Evolutionary conservation across 2,113 vertebrate genomes (phyloP).

Genomic region (Oryzias celebensis): DNA sequence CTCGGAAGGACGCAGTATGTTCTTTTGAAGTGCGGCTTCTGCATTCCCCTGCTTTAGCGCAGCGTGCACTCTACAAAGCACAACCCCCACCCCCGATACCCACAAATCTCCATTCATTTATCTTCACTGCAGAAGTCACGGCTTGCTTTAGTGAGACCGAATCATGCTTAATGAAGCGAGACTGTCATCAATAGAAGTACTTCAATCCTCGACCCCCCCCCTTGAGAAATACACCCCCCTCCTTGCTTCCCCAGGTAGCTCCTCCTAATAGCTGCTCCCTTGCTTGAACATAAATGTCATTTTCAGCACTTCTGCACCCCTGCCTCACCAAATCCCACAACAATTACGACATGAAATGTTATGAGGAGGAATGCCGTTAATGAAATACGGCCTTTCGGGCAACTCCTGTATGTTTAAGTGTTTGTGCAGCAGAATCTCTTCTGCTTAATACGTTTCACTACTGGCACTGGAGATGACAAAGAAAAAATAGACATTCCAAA

Average conservation of each 20-base stretch:
- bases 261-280: slow-evolving; percentile 61
- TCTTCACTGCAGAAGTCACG: slow-evolving; percentile 32
- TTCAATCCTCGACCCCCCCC: slow-evolving; percentile 2
- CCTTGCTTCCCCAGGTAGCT: slow-evolving; percentile 43
- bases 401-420: not conserved
- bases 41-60: slow-evolving; percentile 6
- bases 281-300: slow-evolving; percentile 72
- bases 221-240: not conserved
- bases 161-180: slow-evolving; percentile 39
- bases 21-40: slow-evolving; percentile 16
- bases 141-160: slow-evolving; percentile 28
- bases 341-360: slow-evolving; percentile 66
- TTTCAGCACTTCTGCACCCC: slow-evolving; percentile 51
- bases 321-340: slow-evolving; percentile 60
- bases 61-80: not conserved
- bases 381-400: slow-evolving; percentile 55
- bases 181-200: slow-evolving; percentile 35
- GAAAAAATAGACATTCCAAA: too few relatives aligned
- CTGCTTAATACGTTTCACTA: too few relatives aligned
- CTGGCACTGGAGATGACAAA: too few relatives aligned
- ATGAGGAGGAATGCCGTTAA: slow-evolving; percentile 47
- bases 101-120: slow-evolving; percentile 28
- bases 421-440: too few relatives aligned
- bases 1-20: slow-evolving; percentile 14
- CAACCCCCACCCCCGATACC: not conserved